These are phyloP conservation scores for Archips xylosteana DNA, from an alignment of 2,888 invertebrate genomes.

Conservation along the genomic window DNA sequence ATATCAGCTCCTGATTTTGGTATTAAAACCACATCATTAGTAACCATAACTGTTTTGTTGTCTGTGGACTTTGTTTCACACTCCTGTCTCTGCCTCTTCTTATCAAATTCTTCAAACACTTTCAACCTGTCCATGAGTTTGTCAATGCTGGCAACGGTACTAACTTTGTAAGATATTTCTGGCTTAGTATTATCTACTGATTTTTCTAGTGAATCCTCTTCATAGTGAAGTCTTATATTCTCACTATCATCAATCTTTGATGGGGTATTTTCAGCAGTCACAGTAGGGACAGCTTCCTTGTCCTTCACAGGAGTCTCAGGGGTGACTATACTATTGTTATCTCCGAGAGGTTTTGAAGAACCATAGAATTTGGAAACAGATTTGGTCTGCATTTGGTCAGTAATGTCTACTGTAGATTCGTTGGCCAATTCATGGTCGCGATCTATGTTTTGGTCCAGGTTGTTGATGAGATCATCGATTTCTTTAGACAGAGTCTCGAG, in stretches of 20 bases:
- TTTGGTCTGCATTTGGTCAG: conserved; percentile 68
- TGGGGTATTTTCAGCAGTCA: conserved; percentile 70
- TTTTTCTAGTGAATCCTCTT: conserved; percentile 75
- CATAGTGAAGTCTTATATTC: conserved; percentile 78
- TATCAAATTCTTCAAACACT: conserved; percentile 81
- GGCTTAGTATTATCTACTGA: conserved; percentile 64
- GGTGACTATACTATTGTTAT: conserved; percentile 66
- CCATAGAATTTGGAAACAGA: conserved; percentile 73
- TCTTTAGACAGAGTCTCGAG: conserved; percentile 78
- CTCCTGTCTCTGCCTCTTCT: conserved; percentile 76
- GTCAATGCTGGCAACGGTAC: conserved; percentile 77
- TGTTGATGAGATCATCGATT: conserved; percentile 78
- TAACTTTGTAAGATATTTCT: conserved; percentile 72
- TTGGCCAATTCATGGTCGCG: conserved; percentile 64
- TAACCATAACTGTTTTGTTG: conserved; percentile 76
- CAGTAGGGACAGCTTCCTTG: conserved; percentile 57
- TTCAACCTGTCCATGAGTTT: conserved; percentile 82
- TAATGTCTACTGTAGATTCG: conserved; percentile 45
- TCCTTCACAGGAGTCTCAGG: conserved; percentile 77
- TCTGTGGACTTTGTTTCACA: conserved; percentile 72
- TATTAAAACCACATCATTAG: conserved; percentile 80
- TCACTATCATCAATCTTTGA: conserved; percentile 78
- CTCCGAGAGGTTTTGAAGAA: conserved; percentile 68
- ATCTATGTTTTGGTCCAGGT: conserved; percentile 77
- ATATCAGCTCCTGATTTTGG: conserved; percentile 79